phyloP scores from a whole-genome alignment of 2,797 vertebrate species.

The Chaunax sp. region DNA sequence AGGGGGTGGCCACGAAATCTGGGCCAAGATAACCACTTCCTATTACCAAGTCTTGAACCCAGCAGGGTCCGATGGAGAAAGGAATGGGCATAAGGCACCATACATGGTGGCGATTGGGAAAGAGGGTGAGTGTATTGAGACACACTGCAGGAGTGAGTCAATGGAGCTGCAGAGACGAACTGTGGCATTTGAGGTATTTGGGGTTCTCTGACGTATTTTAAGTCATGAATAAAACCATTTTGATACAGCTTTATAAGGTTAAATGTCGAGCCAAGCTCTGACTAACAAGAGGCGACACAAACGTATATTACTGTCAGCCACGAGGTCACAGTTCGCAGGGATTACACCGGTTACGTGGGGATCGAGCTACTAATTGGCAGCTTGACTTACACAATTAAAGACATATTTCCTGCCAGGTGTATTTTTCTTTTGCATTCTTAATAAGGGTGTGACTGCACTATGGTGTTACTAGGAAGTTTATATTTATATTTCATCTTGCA shows the following conservation, averaged over 20 bases:
- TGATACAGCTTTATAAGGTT: neutral
- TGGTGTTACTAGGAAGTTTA: neutral
- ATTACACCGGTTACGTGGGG: conserved; percentile 26
- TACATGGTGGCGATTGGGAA: conserved; percentile 16
- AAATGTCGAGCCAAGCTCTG: conserved; percentile 7
- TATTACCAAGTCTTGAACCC: conserved; percentile 64
- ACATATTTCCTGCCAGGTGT: conserved; percentile 34
- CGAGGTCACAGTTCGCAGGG: conserved; percentile 42
- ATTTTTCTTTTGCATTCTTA: conserved; percentile 1
- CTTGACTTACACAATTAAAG: conserved; percentile 31
- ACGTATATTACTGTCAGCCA: conserved; percentile 19
- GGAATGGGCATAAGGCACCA: conserved; percentile 20
- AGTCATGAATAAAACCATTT: conserved; percentile 3
- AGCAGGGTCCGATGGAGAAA: conserved; percentile 42
- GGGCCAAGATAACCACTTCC: conserved; percentile 65
- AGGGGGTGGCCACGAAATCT: conserved; percentile 56
- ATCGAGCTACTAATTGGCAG: conserved; percentile 32
- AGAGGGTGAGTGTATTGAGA: conserved; percentile 20
- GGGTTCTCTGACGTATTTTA: no score
- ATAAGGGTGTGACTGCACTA: conserved; percentile 1
- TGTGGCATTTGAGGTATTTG: conserved; percentile 1
- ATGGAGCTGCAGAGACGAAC: conserved; percentile 16
- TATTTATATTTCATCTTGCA: conserved; percentile 23
- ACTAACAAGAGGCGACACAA: conserved; percentile 10
- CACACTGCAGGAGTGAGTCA: conserved; percentile 23